Evolutionary conservation across 2,797 vertebrate species (phyloP).

Genomic region (Crenuchus spilurus): DNA sequence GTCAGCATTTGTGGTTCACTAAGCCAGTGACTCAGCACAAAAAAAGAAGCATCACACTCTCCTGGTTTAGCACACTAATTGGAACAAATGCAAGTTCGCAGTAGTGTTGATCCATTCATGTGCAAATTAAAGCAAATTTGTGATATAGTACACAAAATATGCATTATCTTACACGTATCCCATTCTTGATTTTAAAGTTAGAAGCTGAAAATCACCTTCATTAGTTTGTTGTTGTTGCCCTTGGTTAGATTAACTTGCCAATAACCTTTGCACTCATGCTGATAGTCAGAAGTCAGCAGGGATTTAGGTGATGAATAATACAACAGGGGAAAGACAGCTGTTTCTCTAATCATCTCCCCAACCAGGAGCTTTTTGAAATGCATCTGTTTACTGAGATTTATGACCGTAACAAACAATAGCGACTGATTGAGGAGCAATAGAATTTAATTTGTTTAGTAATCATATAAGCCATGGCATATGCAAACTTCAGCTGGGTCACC

Average conservation of each 20-base stretch:
- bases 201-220: neutral
- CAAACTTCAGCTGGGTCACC: too few species aligned
- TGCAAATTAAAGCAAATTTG: neutral
- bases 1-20: neutral
- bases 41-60: neutral
- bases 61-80: neutral
- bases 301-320: slow-evolving; percentile 19
- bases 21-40: slow-evolving; percentile 17
- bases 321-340: neutral
- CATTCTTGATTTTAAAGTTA: neutral
- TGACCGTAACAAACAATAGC: neutral
- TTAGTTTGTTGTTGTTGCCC: neutral
- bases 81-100: neutral
- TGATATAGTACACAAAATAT: too few species aligned
- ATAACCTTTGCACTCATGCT: slow-evolving; percentile 21
- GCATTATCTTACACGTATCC: neutral
- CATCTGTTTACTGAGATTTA: neutral
- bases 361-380: neutral
- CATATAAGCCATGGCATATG: too few species aligned
- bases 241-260: neutral
- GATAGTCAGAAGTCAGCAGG: slow-evolving; percentile 6
- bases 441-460: too few species aligned
- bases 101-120: neutral
- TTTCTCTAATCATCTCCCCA: neutral
- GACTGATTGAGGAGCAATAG: too few species aligned